Evolutionary conservation across 2,888 invertebrate species (phyloP).

Genomic region (Chrysolina americana): DNA sequence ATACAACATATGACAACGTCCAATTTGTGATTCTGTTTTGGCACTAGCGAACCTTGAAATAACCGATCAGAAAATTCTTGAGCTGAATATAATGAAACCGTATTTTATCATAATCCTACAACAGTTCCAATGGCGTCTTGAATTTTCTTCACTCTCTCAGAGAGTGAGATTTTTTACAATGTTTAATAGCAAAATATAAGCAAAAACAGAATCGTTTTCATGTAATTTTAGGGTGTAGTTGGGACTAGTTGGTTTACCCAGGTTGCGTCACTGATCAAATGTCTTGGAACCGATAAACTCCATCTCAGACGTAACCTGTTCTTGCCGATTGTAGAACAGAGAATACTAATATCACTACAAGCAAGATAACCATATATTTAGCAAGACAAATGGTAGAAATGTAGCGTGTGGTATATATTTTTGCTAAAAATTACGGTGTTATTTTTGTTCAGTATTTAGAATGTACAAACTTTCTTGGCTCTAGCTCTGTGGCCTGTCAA

Average conservation of each 20-base stretch:
- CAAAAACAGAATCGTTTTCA: constrained; percentile 11
- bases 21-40: constrained; percentile 30
- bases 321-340: constrained; percentile 17
- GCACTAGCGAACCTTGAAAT: not conserved
- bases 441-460: constrained; percentile 52
- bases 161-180: too few species aligned
- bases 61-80: too few species aligned
- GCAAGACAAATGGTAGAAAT: constrained; percentile 53
- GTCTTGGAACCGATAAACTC: not conserved
- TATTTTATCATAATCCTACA: too few species aligned
- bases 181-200: constrained; percentile 1
- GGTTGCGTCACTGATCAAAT: not conserved
- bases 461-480: constrained; percentile 45
- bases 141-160: too few species aligned
- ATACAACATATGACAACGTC: constrained; percentile 31
- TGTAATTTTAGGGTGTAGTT: constrained; percentile 24
- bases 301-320: constrained; percentile 15
- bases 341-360: constrained; percentile 35
- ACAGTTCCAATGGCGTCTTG: too few species aligned
- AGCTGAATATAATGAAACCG: too few species aligned
- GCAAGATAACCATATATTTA: constrained; percentile 57
- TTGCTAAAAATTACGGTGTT: constrained; percentile 56
- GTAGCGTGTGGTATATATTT: constrained; percentile 58
- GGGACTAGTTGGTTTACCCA: not conserved
- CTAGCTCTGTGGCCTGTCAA: constrained; percentile 13